Evolutionary conservation across 1,140 invertebrate species (phyloP).

Genomic region (Phocides pigmalion): DNA sequence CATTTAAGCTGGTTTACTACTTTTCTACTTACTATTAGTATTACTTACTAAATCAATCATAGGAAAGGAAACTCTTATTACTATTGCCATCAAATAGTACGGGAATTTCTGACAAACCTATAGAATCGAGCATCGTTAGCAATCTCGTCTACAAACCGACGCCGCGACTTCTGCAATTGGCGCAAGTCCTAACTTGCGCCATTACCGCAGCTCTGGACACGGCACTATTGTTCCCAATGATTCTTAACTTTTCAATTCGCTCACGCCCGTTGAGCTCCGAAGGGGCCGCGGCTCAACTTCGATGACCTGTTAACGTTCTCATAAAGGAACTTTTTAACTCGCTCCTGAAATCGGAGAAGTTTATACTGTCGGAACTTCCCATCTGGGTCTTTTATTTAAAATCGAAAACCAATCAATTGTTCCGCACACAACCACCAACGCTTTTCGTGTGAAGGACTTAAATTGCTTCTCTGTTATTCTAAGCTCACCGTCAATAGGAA

Average conservation of each 20-base stretch:
- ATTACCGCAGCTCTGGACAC: slow-evolving; percentile 14
- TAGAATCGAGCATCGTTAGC: not conserved
- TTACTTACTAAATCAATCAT: no score
- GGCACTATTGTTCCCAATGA: slow-evolving; percentile 25
- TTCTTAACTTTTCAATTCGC: slow-evolving; percentile 34
- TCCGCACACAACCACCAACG: slow-evolving; percentile 14
- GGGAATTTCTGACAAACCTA: no score
- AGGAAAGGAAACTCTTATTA: not conserved
- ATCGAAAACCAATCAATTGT: slow-evolving; percentile 33
- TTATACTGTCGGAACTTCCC: slow-evolving; percentile 30
- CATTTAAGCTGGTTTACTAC: no score
- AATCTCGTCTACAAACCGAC: not conserved
- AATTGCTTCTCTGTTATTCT: slow-evolving; percentile 23
- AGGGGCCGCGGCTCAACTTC: slow-evolving; percentile 24
- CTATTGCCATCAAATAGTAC: not conserved
- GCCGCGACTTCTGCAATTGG: not conserved
- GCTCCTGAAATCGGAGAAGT: slow-evolving; percentile 30
- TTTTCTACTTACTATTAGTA: no score
- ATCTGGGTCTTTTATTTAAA: slow-evolving; percentile 24
- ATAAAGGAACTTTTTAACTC: slow-evolving; percentile 36
- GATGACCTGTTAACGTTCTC: slow-evolving; percentile 34
- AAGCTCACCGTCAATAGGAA: slow-evolving; percentile 1
- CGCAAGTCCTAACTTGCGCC: slow-evolving; percentile 7
- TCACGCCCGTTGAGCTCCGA: slow-evolving; percentile 20
- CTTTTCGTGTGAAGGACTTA: slow-evolving; percentile 27